phyloP scores from a whole-genome alignment of 2,113 vertebrate species.

The Salminus brasiliensis region DNA sequence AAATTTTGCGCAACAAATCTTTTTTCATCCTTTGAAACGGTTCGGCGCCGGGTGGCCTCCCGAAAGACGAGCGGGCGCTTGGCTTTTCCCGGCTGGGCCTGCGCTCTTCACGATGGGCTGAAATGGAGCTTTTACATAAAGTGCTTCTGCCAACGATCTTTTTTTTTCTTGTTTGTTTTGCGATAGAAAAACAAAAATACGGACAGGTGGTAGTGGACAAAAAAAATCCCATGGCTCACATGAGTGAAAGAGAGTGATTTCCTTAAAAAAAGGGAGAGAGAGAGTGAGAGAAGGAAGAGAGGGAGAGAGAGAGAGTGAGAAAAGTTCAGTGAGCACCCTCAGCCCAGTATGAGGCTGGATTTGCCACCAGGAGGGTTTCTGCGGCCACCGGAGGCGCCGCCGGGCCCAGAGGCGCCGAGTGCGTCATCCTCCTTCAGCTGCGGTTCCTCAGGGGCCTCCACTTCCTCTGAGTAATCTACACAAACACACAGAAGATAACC shows the following conservation, averaged over 20 bases:
- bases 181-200: conserved; percentile 76
- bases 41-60: conserved; percentile 68
- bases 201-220: conserved; percentile 62
- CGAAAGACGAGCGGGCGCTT: conserved; percentile 67
- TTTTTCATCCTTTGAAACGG: conserved; percentile 69
- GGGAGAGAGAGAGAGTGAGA: conserved; percentile 53
- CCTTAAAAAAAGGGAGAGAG: conserved; percentile 53
- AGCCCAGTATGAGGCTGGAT: conserved; percentile 96
- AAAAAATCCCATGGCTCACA: conserved; percentile 54
- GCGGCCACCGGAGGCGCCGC: conserved; percentile 74
- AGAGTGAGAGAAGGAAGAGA: conserved; percentile 55
- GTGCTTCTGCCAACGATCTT: conserved; percentile 81
- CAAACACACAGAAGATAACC: too few relatives aligned
- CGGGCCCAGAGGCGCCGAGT: conserved; percentile 80
- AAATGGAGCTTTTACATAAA: conserved; percentile 79
- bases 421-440: conserved; percentile 80
- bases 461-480: conserved; percentile 70
- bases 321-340: conserved; percentile 61
- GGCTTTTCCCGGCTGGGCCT: conserved; percentile 73
- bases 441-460: conserved; percentile 53
- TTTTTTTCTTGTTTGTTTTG: conserved; percentile 59
- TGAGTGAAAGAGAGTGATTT: conserved; percentile 31
- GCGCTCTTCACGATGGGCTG: conserved; percentile 76
- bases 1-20: conserved; percentile 80
- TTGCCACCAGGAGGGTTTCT: conserved; percentile 98